Evolutionary conservation across 2,888 invertebrate genomes (phyloP), one percentile per base, ranked within the genome.

Genomic region (Orchestes rusci): DNA sequence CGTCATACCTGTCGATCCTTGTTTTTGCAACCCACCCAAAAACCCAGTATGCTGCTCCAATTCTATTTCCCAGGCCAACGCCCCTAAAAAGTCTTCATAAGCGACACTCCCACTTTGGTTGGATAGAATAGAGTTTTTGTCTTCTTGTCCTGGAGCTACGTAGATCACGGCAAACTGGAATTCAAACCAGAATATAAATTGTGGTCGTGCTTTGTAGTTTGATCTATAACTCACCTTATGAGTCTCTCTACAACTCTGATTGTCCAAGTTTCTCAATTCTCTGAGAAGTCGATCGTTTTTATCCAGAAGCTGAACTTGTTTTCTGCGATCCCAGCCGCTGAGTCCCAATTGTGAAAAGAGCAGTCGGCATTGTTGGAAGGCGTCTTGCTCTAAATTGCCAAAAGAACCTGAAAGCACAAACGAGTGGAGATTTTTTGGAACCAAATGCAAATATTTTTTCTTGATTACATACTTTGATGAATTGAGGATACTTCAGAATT

Each of bases 61-160:
- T 64, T 96, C 94, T 46, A 97, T 78, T 69, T 83, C 82, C 84
- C 84, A 84, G 2, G 83, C 84, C 12, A 84, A 67, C 16, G 80
- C 77, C 1, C 78, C 75, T n/a, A 83, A 68, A 52, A 70, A 70
- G 56, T 83, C 85, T 69, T 99, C 96, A 67, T 94, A 99, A 23
- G 86, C 87, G 50, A 84, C 84, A 65, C 95, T 96, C 19, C 94
- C 96, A 52, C 84, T 84, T 27, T 84, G 80, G 66, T 99, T 99
- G 7, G 85, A 84, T 12, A 89, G 70, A 59, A 99, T 96, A 30
- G 94, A 91, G 63, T 85, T 86, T 60, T 97, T 93, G 57, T 94
- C 92, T 68, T 97, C 96, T 65, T 99, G 99, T 0, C 96, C 96
- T 34, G 85, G 84, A n/a, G 86, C 93, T 13, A 99, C 96, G 70